A percentile compares a stretch with the other conserved stretches of the same genome.
These are phyloP conservation scores for Sminthurides aquaticus DNA, from an alignment of 2,888 invertebrate genomes.

Conservation along the genomic window DNA sequence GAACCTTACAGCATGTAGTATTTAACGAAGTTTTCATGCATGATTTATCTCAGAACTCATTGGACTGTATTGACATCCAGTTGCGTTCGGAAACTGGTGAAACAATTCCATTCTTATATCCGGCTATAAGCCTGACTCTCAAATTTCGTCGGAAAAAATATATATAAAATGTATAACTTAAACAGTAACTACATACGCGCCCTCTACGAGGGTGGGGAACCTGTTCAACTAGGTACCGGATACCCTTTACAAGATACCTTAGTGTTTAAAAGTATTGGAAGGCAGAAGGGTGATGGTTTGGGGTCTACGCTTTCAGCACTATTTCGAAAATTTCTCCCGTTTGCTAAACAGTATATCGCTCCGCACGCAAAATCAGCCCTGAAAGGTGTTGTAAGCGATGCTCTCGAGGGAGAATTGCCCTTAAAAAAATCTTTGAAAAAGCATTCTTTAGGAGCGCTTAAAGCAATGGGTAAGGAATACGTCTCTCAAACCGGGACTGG, in stretches of 20 bases:
- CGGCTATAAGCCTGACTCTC: not conserved
- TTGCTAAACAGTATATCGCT: not conserved
- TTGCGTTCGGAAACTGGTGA: too few relatives aligned
- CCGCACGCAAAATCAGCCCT: not conserved
- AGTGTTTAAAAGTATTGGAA: not conserved
- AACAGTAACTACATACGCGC: not conserved
- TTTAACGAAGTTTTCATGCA: not conserved
- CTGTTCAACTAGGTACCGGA: not conserved
- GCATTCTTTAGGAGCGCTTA: not conserved
- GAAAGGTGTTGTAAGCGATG: not conserved
- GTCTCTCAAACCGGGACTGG: not conserved
- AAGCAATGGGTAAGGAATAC: not conserved
- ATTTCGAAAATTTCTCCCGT: not conserved
- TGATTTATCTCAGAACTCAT: not conserved
- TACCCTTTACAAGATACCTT: not conserved
- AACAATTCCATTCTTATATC: not conserved
- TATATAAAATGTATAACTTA: not conserved
- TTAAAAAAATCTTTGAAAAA: not conserved
- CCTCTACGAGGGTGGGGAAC: not conserved
- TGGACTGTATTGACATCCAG: too few relatives aligned
- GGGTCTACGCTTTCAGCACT: not conserved
- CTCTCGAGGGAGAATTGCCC: not conserved
- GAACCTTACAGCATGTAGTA: not conserved
- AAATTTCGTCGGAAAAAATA: not conserved
- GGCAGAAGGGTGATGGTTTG: not conserved